Evolutionary conservation across 2,797 vertebrate genomes (phyloP).

Genomic region (Schizopygopsis pylzovi): DNA sequence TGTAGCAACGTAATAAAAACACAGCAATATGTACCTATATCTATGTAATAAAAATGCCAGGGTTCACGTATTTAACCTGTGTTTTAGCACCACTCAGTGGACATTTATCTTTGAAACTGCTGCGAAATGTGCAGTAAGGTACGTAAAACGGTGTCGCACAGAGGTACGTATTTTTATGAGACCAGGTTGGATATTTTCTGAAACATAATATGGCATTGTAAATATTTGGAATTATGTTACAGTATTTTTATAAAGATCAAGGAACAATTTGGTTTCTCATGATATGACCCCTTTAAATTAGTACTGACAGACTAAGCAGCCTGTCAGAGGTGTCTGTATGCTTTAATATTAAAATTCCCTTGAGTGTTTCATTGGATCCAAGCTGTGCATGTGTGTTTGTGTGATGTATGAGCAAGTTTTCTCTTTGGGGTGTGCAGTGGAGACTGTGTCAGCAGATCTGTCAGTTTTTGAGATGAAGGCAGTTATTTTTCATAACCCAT

Average conservation of each 20-base stretch:
- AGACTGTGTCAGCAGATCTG: slow-evolving; percentile 57
- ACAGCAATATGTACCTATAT: too few relatives aligned
- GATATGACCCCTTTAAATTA: not conserved
- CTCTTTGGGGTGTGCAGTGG: slow-evolving; percentile 14
- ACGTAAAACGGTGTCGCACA: too few relatives aligned
- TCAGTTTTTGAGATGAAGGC: slow-evolving; percentile 36
- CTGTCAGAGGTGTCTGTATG: slow-evolving; percentile 19
- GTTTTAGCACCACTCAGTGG: too few relatives aligned
- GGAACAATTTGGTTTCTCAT: not conserved
- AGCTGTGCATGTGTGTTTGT: not conserved
- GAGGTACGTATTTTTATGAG: too few relatives aligned
- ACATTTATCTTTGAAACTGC: too few relatives aligned
- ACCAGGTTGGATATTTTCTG: not conserved
- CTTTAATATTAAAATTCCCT: slow-evolving; percentile 28
- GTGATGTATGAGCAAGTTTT: slow-evolving; percentile 43
- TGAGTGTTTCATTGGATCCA: slow-evolving; percentile 16
- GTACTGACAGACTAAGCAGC: not conserved
- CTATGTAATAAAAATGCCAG: too few relatives aligned
- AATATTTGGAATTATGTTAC: not conserved
- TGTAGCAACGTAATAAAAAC: too few relatives aligned
- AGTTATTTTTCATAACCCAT: slow-evolving; percentile 53
- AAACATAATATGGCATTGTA: not conserved
- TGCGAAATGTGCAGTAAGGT: too few relatives aligned
- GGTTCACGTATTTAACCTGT: too few relatives aligned
- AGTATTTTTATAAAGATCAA: not conserved